Conservation (phyloP, 1,140 invertebrate genomes). For the Meloidogyne floridensis region DNA sequence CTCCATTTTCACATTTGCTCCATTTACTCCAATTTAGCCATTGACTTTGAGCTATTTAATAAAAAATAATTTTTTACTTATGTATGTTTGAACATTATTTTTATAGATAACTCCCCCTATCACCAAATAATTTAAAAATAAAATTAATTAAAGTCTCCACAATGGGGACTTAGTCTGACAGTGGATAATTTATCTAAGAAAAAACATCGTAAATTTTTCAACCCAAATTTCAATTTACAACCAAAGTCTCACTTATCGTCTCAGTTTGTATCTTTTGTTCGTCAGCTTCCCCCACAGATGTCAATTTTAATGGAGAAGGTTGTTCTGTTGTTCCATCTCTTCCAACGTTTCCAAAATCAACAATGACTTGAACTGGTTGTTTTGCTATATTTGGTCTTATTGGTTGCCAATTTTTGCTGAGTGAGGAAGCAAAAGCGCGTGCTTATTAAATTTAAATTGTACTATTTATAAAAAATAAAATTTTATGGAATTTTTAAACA, state of each 20-base stretch:
- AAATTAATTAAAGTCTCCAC: too few species aligned
- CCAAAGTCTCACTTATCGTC: not conserved
- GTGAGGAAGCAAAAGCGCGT: constrained; percentile 35
- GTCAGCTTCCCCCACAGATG: not conserved
- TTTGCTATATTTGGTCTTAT: constrained; percentile 13
- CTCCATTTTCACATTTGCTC: constrained; percentile 43
- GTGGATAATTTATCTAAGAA: too few species aligned
- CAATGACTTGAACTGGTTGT: constrained; percentile 39
- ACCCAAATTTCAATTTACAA: not conserved
- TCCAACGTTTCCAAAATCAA: constrained; percentile 36
- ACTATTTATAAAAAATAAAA: too few species aligned
- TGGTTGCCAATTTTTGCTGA: constrained; percentile 26
- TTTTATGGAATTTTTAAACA: too few species aligned
- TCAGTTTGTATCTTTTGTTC: constrained; percentile 8
- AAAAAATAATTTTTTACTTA: not conserved
- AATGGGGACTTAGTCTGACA: too few species aligned
- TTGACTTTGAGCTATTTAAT: constrained; percentile 36
- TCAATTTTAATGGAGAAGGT: not conserved
- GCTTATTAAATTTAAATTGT: not conserved
- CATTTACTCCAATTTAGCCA: constrained; percentile 50
- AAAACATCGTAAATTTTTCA: too few species aligned
- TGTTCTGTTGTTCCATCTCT: not conserved
- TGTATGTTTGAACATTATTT: too few species aligned
- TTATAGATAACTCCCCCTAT: too few species aligned
- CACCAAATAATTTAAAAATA: too few species aligned